Conservation (phyloP, 2,797 vertebrate genomes). For the Catamblyrhynchus diadema region DNA sequence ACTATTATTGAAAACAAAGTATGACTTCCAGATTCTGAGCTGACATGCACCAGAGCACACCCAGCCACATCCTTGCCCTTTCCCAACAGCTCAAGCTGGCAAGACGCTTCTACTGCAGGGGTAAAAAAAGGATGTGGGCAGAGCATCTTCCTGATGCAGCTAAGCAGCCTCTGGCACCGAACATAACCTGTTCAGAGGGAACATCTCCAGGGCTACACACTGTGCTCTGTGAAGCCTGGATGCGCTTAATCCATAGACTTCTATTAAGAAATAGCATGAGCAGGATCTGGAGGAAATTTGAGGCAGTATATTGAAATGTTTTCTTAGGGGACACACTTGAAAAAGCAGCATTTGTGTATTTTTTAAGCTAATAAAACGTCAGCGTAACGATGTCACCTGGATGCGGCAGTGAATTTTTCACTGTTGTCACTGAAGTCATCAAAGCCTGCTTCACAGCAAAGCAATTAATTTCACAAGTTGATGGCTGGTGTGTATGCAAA, state of each 20-base stretch:
- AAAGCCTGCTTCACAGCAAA: neutral
- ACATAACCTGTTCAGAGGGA: neutral
- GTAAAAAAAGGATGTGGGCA: neutral
- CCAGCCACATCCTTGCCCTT: neutral
- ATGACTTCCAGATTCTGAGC: neutral
- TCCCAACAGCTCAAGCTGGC: neutral
- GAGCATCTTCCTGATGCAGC: neutral
- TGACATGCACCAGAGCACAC: neutral
- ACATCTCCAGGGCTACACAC: neutral
- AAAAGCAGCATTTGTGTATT: neutral
- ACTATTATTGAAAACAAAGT: neutral
- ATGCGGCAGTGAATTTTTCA: neutral
- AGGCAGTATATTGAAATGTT: neutral
- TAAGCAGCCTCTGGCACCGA: neutral
- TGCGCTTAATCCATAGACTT: neutral
- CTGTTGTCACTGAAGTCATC: neutral
- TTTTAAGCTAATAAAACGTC: neutral
- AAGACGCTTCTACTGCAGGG: neutral
- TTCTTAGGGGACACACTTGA: neutral
- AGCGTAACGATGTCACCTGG: fast-evolving
- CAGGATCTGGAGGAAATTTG: neutral
- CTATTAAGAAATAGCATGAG: neutral
- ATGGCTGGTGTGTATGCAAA: neutral
- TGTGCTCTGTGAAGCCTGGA: neutral
- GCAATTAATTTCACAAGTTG: neutral